These are phyloP conservation scores for Belonocnema kinseyi DNA, from an alignment of 1,140 invertebrate species.

Conservation along the genomic window DNA sequence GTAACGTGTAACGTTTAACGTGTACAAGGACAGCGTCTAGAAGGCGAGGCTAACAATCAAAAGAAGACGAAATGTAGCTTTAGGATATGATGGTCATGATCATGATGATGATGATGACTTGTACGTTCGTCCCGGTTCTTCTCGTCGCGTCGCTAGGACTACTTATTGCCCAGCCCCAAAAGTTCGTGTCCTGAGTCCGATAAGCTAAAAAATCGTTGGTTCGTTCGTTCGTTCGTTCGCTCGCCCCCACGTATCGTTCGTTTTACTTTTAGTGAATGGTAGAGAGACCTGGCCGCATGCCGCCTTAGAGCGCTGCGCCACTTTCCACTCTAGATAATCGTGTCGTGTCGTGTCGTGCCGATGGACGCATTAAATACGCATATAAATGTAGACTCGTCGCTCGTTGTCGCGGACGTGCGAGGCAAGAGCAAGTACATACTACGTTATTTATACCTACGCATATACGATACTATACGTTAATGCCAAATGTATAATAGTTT, in stretches of 20 bases:
- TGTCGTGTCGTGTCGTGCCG: conserved; percentile 63
- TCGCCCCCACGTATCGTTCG: conserved; percentile 11
- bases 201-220: not conserved
- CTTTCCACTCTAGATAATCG: conserved; percentile 69
- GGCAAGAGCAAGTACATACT: conserved; percentile 59
- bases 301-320: conserved; percentile 52
- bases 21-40: conserved; percentile 22
- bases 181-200: not conserved
- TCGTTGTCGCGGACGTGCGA: conserved; percentile 46
- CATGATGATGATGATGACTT: too few relatives aligned
- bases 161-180: not conserved
- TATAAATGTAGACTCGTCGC: conserved; percentile 50
- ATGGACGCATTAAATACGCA: conserved; percentile 63
- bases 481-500: conserved; percentile 76
- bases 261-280: not conserved
- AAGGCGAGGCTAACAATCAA: conserved; percentile 55
- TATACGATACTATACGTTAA: conserved; percentile 74
- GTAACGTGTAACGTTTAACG: conserved; percentile 17
- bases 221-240: conserved; percentile 5
- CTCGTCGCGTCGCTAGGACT: conserved; percentile 5
- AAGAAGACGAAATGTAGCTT: conserved; percentile 46
- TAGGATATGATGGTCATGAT: too few relatives aligned
- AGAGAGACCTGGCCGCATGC: conserved; percentile 52
- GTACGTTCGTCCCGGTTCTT: conserved; percentile 21
- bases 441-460: conserved; percentile 73